Evolutionary conservation across 1,140 invertebrate genomes (phyloP).

Genomic region (Zaprionus inermis): DNA sequence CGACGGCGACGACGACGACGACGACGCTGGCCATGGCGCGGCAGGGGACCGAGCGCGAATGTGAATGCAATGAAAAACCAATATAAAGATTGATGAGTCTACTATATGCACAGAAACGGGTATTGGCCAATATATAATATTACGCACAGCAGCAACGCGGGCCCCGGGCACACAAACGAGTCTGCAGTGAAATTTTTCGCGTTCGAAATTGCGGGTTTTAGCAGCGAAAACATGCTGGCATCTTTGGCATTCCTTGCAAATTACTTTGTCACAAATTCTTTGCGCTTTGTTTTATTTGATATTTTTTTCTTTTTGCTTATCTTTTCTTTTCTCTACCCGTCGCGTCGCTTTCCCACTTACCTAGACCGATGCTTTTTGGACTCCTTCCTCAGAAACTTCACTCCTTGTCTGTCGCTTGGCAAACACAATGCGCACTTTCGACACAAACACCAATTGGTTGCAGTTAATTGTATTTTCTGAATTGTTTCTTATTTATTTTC

Average conservation of each 20-base stretch:
- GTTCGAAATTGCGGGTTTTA: slow-evolving; percentile 1
- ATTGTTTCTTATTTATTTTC: slow-evolving; percentile 23
- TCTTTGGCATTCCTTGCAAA: slow-evolving; percentile 28
- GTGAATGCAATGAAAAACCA: slow-evolving; percentile 31
- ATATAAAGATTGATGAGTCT: slow-evolving; percentile 34
- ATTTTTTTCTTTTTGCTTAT: neutral
- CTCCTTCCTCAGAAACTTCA: neutral
- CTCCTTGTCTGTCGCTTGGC: neutral
- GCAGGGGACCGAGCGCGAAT: neutral
- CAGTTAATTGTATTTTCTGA: slow-evolving; percentile 9
- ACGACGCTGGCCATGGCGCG: neutral
- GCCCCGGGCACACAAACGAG: slow-evolving; percentile 1
- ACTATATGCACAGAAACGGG: neutral
- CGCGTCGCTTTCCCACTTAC: slow-evolving; percentile 49
- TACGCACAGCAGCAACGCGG: neutral
- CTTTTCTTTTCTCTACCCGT: slow-evolving; percentile 37
- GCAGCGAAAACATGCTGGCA: slow-evolving; percentile 23
- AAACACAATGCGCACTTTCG: slow-evolving; percentile 21
- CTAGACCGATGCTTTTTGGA: slow-evolving; percentile 16
- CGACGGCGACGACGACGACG: too few relatives aligned
- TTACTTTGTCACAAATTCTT: slow-evolving; percentile 44
- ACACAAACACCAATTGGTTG: slow-evolving; percentile 31
- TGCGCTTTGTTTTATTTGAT: slow-evolving; percentile 11
- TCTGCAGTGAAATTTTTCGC: slow-evolving; percentile 21
- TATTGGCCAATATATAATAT: slow-evolving; percentile 4